phyloP scores from a whole-genome alignment of 2,113 vertebrate species.

The Protobothrops flavoviridis region DNA sequence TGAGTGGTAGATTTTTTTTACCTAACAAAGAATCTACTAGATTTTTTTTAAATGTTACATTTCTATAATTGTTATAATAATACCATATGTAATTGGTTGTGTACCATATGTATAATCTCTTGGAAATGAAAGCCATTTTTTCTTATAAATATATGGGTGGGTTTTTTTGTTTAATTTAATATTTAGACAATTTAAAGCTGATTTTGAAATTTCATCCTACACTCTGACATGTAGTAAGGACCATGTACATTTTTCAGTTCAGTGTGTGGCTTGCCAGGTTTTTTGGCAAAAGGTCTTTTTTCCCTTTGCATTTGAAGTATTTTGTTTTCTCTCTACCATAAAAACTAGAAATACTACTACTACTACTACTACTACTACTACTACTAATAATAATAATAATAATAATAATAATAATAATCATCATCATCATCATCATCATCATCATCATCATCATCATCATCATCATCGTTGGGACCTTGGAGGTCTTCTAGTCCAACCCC shows the following conservation, averaged over 20 bases:
- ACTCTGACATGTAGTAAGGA: background rate
- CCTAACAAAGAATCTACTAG: background rate
- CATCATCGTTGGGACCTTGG: too few species aligned
- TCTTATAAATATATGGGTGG: background rate
- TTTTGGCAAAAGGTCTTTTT: background rate
- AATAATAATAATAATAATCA: too few species aligned
- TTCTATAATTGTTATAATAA: background rate
- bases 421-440: too few species aligned
- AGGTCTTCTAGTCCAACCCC: too few species aligned
- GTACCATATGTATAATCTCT: background rate
- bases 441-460: too few species aligned
- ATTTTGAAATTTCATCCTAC: background rate
- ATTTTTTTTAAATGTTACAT: background rate
- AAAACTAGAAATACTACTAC: background rate
- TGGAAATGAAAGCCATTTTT: background rate
- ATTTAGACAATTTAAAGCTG: background rate
- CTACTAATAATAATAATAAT: too few species aligned
- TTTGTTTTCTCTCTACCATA: background rate
- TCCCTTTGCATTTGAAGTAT: background rate
- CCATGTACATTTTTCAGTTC: background rate
- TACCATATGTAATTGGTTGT: background rate
- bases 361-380: too few species aligned
- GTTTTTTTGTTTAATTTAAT: background rate
- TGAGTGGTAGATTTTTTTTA: background rate
- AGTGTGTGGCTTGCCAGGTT: background rate